Evolutionary conservation across 2,888 invertebrate species (phyloP).

Genomic region (Helicoverpa assulta): DNA sequence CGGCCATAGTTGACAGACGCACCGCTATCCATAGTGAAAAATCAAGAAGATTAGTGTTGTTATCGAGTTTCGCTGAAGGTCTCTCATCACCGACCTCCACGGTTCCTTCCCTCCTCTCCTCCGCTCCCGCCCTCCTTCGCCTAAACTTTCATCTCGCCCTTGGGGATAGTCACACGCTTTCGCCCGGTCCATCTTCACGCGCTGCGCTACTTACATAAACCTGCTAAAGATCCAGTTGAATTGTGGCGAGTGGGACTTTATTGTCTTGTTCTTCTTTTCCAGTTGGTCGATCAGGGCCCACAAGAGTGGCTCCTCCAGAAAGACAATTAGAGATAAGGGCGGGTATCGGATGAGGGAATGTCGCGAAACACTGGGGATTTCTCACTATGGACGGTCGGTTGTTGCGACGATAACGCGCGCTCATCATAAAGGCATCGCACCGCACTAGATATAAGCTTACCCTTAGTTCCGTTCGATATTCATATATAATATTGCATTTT

Average conservation of each 20-base stretch:
- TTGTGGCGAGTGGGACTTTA: conserved; percentile 89
- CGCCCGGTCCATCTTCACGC: conserved; percentile 88
- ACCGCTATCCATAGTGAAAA: conserved; percentile 87
- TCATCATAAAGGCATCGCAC: conserved; percentile 90
- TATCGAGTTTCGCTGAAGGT: conserved; percentile 88
- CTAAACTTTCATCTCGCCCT: conserved; percentile 78
- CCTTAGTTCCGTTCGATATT: conserved; percentile 82
- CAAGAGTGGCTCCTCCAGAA: conserved; percentile 90
- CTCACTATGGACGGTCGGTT: conserved; percentile 89
- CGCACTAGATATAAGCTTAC: conserved; percentile 88
- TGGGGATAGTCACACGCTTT: conserved; percentile 87
- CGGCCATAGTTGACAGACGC: conserved; percentile 72
- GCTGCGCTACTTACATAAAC: conserved; percentile 87
- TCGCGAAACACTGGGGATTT: conserved; percentile 89
- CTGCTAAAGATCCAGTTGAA: conserved; percentile 79
- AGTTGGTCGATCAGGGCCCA: conserved; percentile 90
- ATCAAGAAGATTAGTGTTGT: conserved; percentile 82
- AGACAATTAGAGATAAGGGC: conserved; percentile 89
- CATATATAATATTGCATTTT: conserved; percentile 79
- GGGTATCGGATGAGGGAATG: conserved; percentile 88
- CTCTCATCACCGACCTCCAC: conserved; percentile 83
- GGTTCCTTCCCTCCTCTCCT: conserved; percentile 62
- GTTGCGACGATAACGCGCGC: conserved; percentile 84
- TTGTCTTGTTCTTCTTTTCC: conserved; percentile 90
- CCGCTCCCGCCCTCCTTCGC: conserved; percentile 65